These are phyloP conservation scores for Paraplagusia blochii DNA, from an alignment of 2,113 vertebrate genomes.

Conservation along the genomic window DNA sequence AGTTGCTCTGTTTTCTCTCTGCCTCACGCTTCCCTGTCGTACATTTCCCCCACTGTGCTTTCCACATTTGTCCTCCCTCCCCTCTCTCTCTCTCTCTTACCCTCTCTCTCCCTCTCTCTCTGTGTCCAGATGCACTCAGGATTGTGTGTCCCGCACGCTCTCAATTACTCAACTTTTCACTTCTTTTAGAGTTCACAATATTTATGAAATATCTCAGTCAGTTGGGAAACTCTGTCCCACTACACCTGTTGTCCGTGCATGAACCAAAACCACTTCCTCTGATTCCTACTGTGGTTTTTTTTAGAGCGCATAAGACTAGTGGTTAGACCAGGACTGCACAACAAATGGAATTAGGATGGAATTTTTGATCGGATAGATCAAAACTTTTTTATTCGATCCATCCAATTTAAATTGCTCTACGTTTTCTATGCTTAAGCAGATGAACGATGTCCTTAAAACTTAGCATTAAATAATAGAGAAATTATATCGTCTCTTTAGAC, in stretches of 20 bases:
- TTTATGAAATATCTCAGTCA: constrained; percentile 42
- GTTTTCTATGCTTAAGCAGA: no score
- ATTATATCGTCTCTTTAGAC: no score
- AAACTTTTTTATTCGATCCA: no score
- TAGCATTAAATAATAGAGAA: no score
- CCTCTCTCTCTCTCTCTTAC: constrained; percentile 22
- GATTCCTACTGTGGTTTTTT: constrained; percentile 2
- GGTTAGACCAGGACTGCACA: background rate
- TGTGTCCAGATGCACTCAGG: constrained; percentile 60
- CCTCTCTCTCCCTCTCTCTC: constrained; percentile 9
- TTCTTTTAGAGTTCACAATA: constrained; percentile 32
- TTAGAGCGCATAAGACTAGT: background rate
- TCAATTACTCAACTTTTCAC: constrained; percentile 4
- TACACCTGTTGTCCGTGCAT: constrained; percentile 2
- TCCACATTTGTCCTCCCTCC: constrained; percentile 52
- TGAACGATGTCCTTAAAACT: no score
- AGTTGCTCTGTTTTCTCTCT: constrained; percentile 28
- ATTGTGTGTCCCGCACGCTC: constrained; percentile 47
- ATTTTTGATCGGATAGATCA: no score
- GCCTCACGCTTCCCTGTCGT: constrained; percentile 38
- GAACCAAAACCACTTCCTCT: constrained; percentile 2
- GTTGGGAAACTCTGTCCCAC: constrained; percentile 17
- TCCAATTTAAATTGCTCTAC: no score
- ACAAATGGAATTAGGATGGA: no score
- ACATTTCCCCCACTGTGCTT: constrained; percentile 36